These are phyloP conservation scores for Agrochola lota DNA, from an alignment of 2,888 invertebrate species.

Conservation along the genomic window DNA sequence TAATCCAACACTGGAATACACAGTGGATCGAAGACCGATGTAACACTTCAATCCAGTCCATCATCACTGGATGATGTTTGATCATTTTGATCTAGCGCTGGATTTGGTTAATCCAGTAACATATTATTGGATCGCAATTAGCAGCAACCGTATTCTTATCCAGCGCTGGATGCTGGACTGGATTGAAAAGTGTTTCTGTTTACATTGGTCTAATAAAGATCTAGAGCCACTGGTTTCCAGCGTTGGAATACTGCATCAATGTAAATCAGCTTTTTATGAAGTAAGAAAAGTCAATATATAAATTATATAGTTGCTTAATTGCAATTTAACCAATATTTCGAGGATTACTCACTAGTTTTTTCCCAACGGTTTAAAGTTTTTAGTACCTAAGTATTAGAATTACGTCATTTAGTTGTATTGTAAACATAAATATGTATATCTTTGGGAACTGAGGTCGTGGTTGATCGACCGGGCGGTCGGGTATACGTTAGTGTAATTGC, in stretches of 20 bases:
- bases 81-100: neutral
- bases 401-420: constrained; percentile 43
- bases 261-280: neutral
- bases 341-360: constrained; percentile 26
- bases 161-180: neutral
- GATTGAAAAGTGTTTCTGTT: neutral
- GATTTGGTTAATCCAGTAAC: neutral
- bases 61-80: neutral
- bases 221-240: no score
- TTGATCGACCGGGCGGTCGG: constrained; percentile 70
- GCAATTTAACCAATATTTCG: neutral
- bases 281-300: neutral
- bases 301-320: neutral
- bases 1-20: neutral
- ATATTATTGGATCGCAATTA: neutral
- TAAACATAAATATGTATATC: constrained; percentile 52
- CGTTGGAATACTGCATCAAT: neutral
- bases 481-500: constrained; percentile 74
- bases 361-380: constrained; percentile 7
- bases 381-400: constrained; percentile 17
- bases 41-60: neutral
- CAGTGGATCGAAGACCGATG: neutral
- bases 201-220: neutral
- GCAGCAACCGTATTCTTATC: neutral
- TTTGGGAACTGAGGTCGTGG: constrained; percentile 65